Base-by-base conservation (phyloP, 2,113 vertebrate genomes). In the Lucifuga dentata region DNA sequence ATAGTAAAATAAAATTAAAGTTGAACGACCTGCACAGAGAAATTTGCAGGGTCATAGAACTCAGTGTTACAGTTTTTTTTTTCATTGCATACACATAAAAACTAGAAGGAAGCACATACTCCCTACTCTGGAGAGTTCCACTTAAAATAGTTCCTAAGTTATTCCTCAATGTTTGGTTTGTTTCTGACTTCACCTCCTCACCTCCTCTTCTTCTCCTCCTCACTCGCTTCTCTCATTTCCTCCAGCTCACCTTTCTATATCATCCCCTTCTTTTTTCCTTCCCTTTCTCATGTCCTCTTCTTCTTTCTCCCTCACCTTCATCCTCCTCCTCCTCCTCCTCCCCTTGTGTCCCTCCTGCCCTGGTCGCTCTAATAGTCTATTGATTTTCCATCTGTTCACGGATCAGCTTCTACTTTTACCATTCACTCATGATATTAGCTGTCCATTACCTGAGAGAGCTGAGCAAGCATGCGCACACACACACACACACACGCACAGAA, bases 331-430 rank as follows among this genome's bases (percentile, higher is more conserved):
- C 49, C 23, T 46, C 56, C 41, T 43, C 58, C 12, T 32, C 79
- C 68, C 68, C 17, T 26, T 60, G 19, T 64, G 79, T 84, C 86
- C 85, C 80, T 77, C 70, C 89, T 90, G 91, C 92, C 83, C 91
- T 93, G 90, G 93, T 62, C 73, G 91, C 94, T 95, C 92, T 95
- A 98, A 96, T 95, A 95, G 94, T 90, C 94, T 97, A 96, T 97
- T 93, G 96, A 97, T 98, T 98, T 97, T 94, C 93, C 88, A 95
- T 94, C 93, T 86, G 91, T 89, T 88, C 88, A 90, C 83, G 91
- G 89, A 96, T 94, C 93, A 93, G 90, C 60, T 87, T 91, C 81
- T 88, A 90, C 90, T 94, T 94, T 94, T 93, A 92, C 92, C 89
- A 73, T 95, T 97, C 95, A 95, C 76, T 97, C 94, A 92, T 92